These are phyloP conservation scores for Eristalinus aeneus DNA, from an alignment of 2,888 invertebrate genomes.

Conservation along the genomic window DNA sequence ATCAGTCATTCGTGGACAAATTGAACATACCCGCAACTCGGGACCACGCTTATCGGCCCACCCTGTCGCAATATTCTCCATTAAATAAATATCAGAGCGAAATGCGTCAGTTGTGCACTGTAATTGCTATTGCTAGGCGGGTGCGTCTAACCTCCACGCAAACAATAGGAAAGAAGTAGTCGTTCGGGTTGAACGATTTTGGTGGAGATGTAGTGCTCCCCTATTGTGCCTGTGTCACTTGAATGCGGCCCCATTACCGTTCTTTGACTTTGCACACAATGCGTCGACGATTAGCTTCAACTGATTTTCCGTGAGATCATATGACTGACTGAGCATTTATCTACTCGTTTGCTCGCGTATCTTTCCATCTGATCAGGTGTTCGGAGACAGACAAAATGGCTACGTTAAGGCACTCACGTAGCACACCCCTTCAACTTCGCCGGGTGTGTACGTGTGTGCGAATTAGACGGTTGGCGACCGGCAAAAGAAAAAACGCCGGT, in stretches of 20 bases:
- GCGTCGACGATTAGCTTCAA: neutral
- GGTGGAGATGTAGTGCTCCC: neutral
- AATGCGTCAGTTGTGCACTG: constrained; percentile 23
- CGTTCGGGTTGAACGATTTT: neutral
- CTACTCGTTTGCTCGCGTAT: neutral
- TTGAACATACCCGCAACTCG: neutral
- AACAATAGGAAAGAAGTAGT: neutral
- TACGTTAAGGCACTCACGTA: constrained; percentile 38
- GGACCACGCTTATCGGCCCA: constrained; percentile 7
- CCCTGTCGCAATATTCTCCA: neutral
- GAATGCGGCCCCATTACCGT: neutral
- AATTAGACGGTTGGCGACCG: neutral
- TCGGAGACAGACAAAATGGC: constrained; percentile 16
- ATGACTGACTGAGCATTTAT: constrained; percentile 35
- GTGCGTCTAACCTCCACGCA: neutral
- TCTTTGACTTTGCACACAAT: neutral
- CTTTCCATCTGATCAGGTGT: constrained; percentile 30
- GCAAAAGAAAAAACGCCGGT: constrained; percentile 15
- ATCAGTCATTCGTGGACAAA: constrained; percentile 22
- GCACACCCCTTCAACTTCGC: constrained; percentile 8
- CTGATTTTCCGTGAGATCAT: constrained; percentile 34
- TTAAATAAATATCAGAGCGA: constrained; percentile 11
- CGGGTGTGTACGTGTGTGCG: neutral
- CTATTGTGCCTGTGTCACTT: constrained; percentile 3
- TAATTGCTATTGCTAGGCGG: constrained; percentile 13